Conservation (phyloP, 30 jellyfish, hydroid and myxozoan genomes). For the Pelagia noctiluca region DNA sequence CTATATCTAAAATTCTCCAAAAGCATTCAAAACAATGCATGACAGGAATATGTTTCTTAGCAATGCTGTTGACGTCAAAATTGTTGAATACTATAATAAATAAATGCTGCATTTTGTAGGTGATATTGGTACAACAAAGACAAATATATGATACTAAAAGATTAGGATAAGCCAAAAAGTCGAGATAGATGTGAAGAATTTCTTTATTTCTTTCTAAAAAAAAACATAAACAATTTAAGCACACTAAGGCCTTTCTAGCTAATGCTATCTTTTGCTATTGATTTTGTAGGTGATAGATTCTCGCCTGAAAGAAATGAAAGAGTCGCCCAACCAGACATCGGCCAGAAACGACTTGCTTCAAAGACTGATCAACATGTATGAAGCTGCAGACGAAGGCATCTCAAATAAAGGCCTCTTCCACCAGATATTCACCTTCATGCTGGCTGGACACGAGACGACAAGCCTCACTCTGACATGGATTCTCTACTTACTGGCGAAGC, state of each 20-base stretch:
- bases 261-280: not conserved
- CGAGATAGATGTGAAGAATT: not conserved
- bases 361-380: conserved; percentile 36
- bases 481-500: conserved; percentile 30
- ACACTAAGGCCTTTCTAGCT: not conserved
- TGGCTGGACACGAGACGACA: conserved; percentile 76
- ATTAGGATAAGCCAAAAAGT: not conserved
- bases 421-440: conserved; percentile 63
- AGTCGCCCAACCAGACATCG: conserved; percentile 28
- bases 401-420: conserved; percentile 61
- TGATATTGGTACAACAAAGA: not conserved
- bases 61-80: too few relatives aligned
- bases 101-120: not conserved
- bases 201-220: not conserved
- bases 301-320: conserved; percentile 46
- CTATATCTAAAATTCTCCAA: too few relatives aligned
- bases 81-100: too few relatives aligned
- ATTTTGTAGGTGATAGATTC: conserved; percentile 32
- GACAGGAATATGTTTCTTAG: too few relatives aligned
- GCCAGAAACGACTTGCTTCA: conserved; percentile 51
- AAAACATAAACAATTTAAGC: not conserved
- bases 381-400: conserved; percentile 35
- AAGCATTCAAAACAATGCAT: too few relatives aligned
- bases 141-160: not conserved
- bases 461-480: conserved; percentile 60